phyloP scores from a whole-genome alignment of 2,888 invertebrate species.

The Bibio marci region DNA sequence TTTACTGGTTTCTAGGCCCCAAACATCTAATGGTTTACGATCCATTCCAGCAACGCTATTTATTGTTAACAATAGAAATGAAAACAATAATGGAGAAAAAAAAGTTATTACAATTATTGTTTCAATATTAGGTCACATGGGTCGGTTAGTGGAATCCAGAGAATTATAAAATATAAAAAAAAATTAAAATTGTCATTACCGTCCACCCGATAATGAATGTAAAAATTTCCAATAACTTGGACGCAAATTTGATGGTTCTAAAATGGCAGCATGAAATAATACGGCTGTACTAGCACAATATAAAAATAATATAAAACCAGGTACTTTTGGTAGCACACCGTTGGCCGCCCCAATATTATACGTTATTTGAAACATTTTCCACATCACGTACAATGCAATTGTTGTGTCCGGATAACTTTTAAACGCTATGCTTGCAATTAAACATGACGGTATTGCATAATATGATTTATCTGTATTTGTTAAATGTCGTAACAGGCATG shows the following conservation, averaged over 20 bases:
- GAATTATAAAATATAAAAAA: constrained; percentile 1
- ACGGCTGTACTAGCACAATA: constrained; percentile 63
- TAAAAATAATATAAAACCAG: constrained; percentile 49
- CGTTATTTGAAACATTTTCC: constrained; percentile 57
- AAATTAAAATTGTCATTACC: no score
- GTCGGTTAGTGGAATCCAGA: no score
- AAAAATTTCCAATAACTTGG: constrained; percentile 74
- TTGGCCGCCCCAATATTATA: constrained; percentile 52
- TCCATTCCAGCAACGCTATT: constrained; percentile 40
- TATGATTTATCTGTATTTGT: constrained; percentile 40
- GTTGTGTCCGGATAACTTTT: constrained; percentile 57
- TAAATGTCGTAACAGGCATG: constrained; percentile 46
- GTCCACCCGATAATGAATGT: constrained; percentile 51
- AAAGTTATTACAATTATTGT: no score
- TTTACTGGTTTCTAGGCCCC: constrained; percentile 38
- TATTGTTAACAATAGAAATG: no score
- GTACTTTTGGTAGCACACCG: constrained; percentile 46
- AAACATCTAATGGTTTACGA: constrained; percentile 38
- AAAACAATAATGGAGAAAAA: no score
- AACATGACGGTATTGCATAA: constrained; percentile 51
- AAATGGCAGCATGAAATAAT: constrained; percentile 57
- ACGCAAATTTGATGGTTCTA: constrained; percentile 62
- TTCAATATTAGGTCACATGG: no score
- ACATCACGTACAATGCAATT: constrained; percentile 63
- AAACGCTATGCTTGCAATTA: constrained; percentile 53